Evolutionary conservation across 2,888 invertebrate genomes (phyloP).

Genomic region (Tortricodes alternella): DNA sequence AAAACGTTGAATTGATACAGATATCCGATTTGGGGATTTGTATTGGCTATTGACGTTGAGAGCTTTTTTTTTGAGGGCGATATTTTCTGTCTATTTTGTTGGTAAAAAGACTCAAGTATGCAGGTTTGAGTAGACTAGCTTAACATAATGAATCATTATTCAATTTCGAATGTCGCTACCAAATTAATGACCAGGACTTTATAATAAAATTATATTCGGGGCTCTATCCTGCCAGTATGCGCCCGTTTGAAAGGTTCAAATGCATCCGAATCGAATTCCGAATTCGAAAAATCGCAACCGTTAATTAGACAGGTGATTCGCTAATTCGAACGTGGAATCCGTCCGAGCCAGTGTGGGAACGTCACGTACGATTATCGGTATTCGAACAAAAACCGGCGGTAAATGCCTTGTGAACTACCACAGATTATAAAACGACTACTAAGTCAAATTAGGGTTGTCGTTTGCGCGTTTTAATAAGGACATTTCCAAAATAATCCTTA

Average conservation of each 20-base stretch:
- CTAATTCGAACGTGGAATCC: conserved; percentile 77
- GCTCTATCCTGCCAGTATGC: conserved; percentile 22
- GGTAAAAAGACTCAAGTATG: too few species aligned
- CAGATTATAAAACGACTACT: conserved; percentile 30
- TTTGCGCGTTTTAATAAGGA: too few species aligned
- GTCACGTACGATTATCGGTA: conserved; percentile 77
- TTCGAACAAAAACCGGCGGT: conserved; percentile 68
- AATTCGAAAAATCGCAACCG: conserved; percentile 55
- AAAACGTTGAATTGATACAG: conserved; percentile 20
- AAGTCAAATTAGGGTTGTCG: conserved; percentile 23
- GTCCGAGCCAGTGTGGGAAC: conserved; percentile 72
- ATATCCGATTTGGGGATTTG: conserved; percentile 24
- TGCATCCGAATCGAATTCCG: conserved; percentile 46
- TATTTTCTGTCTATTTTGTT: neutral
- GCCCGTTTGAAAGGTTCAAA: conserved; percentile 11
- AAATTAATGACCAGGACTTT: neutral
- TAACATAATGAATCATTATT: too few species aligned
- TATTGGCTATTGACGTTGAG: conserved; percentile 30
- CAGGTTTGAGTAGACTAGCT: too few species aligned
- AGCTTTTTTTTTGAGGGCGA: conserved; percentile 24
- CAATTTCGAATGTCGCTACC: neutral
- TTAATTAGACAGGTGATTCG: conserved; percentile 81
- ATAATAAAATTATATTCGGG: neutral
- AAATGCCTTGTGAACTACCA: conserved; percentile 39
- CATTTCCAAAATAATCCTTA: too few species aligned